Evolutionary conservation across 2,888 invertebrate species (phyloP).

Genomic region (Patella ulyssiponensis): DNA sequence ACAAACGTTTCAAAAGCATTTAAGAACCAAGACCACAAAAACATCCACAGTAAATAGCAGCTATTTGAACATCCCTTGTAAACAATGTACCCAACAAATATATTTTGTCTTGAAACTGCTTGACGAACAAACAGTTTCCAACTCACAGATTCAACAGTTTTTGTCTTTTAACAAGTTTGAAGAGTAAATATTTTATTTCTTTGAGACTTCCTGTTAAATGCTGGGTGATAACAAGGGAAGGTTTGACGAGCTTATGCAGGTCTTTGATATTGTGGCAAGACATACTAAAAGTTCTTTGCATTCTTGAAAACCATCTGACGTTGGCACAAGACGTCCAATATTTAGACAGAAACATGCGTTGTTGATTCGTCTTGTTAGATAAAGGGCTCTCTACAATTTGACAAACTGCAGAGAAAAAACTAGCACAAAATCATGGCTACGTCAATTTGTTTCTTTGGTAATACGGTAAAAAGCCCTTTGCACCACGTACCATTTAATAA

Average conservation of each 20-base stretch:
- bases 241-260: conserved; percentile 8
- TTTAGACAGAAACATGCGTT: no score
- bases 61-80: neutral
- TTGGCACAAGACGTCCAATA: neutral
- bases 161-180: conserved; percentile 12
- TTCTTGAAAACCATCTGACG: neutral
- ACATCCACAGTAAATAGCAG: neutral
- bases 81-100: neutral
- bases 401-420: no score
- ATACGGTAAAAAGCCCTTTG: no score
- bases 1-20: conserved; percentile 9
- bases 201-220: conserved; percentile 9
- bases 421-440: no score
- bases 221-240: neutral
- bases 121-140: conserved; percentile 2
- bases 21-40: neutral
- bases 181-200: neutral
- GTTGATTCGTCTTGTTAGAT: no score
- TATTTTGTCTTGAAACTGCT: neutral
- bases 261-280: neutral
- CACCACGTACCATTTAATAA: no score
- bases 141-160: neutral
- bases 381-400: no score
- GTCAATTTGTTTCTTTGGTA: no score
- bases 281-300: neutral